Conservation (phyloP, 2,888 invertebrate genomes). For the Iphiclides podalirius region DNA sequence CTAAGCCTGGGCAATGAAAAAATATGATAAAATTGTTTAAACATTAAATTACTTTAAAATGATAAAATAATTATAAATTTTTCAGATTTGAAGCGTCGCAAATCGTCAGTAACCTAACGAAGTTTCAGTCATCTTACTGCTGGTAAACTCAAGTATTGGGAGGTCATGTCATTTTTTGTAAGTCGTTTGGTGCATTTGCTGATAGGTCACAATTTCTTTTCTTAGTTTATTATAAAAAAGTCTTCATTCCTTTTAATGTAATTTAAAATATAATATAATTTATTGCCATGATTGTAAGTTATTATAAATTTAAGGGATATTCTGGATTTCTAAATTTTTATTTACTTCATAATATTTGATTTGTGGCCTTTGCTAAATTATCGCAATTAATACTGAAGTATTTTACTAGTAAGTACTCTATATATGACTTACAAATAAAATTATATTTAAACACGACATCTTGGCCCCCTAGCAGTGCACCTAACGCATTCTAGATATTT, state of each 20-base stretch:
- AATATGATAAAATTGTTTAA: too few relatives aligned
- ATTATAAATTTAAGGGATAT: neutral
- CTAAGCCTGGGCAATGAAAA: too few relatives aligned
- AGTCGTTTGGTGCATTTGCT: constrained; percentile 67
- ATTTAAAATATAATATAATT: neutral
- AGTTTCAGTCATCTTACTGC: constrained; percentile 65
- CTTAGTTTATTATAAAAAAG: neutral
- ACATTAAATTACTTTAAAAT: too few relatives aligned
- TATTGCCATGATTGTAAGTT: neutral
- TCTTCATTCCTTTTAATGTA: neutral
- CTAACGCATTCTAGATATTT: constrained; percentile 61
- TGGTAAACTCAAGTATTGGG: constrained; percentile 68
- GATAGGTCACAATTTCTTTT: neutral
- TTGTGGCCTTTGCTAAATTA: too few relatives aligned
- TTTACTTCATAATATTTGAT: too few relatives aligned
- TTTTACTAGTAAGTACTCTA: constrained; percentile 9
- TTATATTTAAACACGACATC: constrained; percentile 6
- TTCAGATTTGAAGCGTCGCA: constrained; percentile 62
- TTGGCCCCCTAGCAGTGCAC: constrained; percentile 49
- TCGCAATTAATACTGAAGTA: neutral
- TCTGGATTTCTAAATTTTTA: too few relatives aligned
- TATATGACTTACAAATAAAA: constrained; percentile 1
- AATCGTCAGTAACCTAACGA: constrained; percentile 57
- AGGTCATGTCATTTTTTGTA: constrained; percentile 63
- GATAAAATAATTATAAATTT: too few relatives aligned